Evolutionary conservation across 2,888 invertebrate species (phyloP).

Genomic region (Orthosia cruda): DNA sequence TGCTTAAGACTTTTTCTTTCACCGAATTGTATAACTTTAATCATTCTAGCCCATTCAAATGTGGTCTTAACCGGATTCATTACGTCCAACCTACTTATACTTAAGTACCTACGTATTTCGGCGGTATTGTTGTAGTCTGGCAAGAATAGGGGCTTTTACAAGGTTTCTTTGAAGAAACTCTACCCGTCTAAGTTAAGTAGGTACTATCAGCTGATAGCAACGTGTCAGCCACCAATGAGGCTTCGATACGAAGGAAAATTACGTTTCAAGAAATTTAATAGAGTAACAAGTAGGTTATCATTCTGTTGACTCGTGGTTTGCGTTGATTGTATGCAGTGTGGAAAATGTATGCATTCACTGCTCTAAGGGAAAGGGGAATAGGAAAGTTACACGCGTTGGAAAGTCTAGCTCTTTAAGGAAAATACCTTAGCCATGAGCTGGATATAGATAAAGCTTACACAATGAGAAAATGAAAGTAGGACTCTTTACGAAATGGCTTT

Average conservation of each 20-base stretch:
- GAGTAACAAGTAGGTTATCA: constrained; percentile 60
- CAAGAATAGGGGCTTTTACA: constrained; percentile 46
- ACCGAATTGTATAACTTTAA: not conserved
- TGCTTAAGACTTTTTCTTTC: not conserved
- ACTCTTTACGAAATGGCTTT: no score
- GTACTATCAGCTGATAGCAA: constrained; percentile 70
- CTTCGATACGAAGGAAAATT: constrained; percentile 75
- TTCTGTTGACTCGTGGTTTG: constrained; percentile 47
- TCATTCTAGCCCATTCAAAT: not conserved
- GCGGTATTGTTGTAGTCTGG: constrained; percentile 27
- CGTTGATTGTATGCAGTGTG: constrained; percentile 13
- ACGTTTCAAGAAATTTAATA: constrained; percentile 63
- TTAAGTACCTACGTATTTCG: constrained; percentile 39
- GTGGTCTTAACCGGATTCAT: constrained; percentile 27
- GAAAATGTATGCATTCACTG: constrained; percentile 24
- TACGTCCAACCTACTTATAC: constrained; percentile 22
- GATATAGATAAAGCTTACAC: no score
- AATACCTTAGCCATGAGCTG: not conserved
- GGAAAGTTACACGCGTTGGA: constrained; percentile 34
- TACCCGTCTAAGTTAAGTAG: constrained; percentile 57
- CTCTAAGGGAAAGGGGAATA: constrained; percentile 6
- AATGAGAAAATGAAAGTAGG: no score
- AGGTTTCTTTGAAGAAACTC: constrained; percentile 66
- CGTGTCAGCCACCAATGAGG: constrained; percentile 76
- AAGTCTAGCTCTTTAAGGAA: constrained; percentile 28